Base-by-base conservation (phyloP, 2,888 invertebrate genomes). In the Coenonympha arcania region DNA sequence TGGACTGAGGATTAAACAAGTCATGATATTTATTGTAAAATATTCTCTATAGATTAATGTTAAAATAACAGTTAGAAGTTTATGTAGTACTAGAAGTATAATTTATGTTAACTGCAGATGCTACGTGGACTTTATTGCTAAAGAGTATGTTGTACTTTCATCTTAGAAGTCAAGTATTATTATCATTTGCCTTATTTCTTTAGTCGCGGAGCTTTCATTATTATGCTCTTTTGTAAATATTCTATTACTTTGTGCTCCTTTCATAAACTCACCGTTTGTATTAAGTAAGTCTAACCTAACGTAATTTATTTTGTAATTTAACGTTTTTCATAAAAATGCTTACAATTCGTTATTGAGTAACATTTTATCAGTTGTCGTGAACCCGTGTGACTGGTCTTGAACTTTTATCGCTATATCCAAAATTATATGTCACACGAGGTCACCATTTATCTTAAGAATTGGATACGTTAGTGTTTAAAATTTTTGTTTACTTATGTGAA, bases 341-440 rank as follows among this genome's bases (percentile, higher is more conserved):
- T 6, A 31, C 15, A 31, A 6, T 36, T 36, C 9, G 8, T 1
- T 41, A 30, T 42, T 33, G 41, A 30, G 19, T 42, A 19, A 30
- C 6, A n/a, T 15, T 36, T 44, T 44, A 44, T 44, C 33, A 26
- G 11, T 16, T 18, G 24, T 6, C 3, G n/a, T 33, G 26, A 26
- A 33, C 44, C 24, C 22, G 24, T 15, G 15, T 15, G 16, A 15
- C 15, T 34, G 44, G 34, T 34, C 34, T 44, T 44, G 44, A 44
- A 44, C 44, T 44, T 26, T 44, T 44, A 44, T 44, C 44, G n/a
- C 15, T 44, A n/a, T 44, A 26, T 24, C 26, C 24, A 16, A 34
- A 44, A 44, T 24, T 24, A 34, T 44, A 26, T 44, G 44, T 34
- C 24, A 24, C 34, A 18, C 44, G 44, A 44, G 34, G 16, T 44